A percentile compares a stretch with the other conserved stretches of the same genome.
Evolutionary conservation across 2,888 invertebrate genomes (phyloP).

Genomic region (Axea sp.): DNA sequence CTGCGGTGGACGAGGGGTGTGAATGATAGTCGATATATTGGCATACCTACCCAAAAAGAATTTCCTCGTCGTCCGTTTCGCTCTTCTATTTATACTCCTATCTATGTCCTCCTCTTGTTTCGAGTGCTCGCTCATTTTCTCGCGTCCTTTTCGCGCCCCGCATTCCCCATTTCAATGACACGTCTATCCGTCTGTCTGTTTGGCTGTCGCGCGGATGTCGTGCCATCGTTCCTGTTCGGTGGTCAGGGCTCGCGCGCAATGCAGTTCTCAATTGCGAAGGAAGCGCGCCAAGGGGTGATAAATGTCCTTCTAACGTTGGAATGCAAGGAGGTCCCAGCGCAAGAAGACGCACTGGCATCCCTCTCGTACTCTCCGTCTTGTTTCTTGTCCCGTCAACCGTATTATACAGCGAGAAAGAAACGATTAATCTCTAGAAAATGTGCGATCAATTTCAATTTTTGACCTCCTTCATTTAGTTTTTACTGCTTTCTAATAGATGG

Average conservation of each 20-base stretch:
- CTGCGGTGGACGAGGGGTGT: constrained; percentile 56
- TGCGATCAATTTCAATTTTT: constrained; percentile 48
- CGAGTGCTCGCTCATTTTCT: constrained; percentile 55
- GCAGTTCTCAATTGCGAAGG: constrained; percentile 75
- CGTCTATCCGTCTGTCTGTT: constrained; percentile 67
- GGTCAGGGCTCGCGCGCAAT: constrained; percentile 67
- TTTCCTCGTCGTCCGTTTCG: constrained; percentile 72
- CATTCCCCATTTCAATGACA: constrained; percentile 61
- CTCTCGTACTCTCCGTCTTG: constrained; percentile 37
- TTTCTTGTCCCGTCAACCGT: constrained; percentile 39
- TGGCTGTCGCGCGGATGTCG: constrained; percentile 63
- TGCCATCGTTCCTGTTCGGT: constrained; percentile 63
- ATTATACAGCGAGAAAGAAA: constrained; percentile 20
- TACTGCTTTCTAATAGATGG: background rate
- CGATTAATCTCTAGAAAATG: constrained; percentile 53
- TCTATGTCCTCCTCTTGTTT: constrained; percentile 50
- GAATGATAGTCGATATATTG: constrained; percentile 77
- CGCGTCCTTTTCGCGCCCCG: constrained; percentile 49
- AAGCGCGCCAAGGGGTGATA: constrained; percentile 73
- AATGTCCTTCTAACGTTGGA: constrained; percentile 75
- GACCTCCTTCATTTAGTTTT: constrained; percentile 20
- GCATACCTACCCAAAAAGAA: constrained; percentile 79
- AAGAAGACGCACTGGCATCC: constrained; percentile 57
- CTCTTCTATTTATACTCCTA: constrained; percentile 48
- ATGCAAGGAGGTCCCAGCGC: constrained; percentile 68